Evolutionary conservation across 2,113 vertebrate genomes (phyloP).

Genomic region (Kryptolebias marmoratus): DNA sequence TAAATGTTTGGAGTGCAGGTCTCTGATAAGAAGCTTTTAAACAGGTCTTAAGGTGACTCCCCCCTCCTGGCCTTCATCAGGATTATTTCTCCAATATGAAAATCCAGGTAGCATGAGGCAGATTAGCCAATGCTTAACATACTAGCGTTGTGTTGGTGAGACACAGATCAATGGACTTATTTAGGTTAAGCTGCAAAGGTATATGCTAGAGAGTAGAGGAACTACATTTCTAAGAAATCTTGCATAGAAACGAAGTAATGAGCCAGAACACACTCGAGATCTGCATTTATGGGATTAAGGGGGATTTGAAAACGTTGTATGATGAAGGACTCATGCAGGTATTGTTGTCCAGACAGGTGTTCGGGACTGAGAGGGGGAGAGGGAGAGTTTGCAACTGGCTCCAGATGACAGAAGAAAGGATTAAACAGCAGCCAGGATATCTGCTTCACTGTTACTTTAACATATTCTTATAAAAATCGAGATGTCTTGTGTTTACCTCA

Average conservation of each 20-base stretch:
- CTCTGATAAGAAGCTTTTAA: slow-evolving; percentile 77
- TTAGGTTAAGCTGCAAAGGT: slow-evolving; percentile 73
- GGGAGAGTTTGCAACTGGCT: slow-evolving; percentile 42
- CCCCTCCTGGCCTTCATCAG: slow-evolving; percentile 53
- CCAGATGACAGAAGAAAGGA: slow-evolving; percentile 49
- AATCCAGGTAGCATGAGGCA: slow-evolving; percentile 79
- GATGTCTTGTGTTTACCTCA: slow-evolving; percentile 10
- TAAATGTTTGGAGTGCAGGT: slow-evolving; percentile 65
- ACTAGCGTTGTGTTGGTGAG: slow-evolving; percentile 67
- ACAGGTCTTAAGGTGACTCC: slow-evolving; percentile 71
- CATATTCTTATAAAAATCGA: slow-evolving; percentile 15
- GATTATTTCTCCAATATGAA: slow-evolving; percentile 79
- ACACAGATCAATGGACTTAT: slow-evolving; percentile 73
- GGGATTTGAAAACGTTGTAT: slow-evolving; percentile 66
- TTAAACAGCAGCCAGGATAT: slow-evolving; percentile 49
- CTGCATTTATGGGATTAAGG: slow-evolving; percentile 73
- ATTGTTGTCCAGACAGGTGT: slow-evolving; percentile 77
- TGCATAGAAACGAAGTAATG: slow-evolving; percentile 58
- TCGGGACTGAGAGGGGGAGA: slow-evolving; percentile 36
- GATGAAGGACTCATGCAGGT: slow-evolving; percentile 67
- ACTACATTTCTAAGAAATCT: slow-evolving; percentile 67
- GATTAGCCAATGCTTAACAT: slow-evolving; percentile 77
- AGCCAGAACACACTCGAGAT: slow-evolving; percentile 53
- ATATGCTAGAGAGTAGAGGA: slow-evolving; percentile 60
- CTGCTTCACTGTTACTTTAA: slow-evolving; percentile 38